These are phyloP conservation scores for Carterocephalus palaemon DNA, from an alignment of 2,888 invertebrate species.

Conservation along the genomic window DNA sequence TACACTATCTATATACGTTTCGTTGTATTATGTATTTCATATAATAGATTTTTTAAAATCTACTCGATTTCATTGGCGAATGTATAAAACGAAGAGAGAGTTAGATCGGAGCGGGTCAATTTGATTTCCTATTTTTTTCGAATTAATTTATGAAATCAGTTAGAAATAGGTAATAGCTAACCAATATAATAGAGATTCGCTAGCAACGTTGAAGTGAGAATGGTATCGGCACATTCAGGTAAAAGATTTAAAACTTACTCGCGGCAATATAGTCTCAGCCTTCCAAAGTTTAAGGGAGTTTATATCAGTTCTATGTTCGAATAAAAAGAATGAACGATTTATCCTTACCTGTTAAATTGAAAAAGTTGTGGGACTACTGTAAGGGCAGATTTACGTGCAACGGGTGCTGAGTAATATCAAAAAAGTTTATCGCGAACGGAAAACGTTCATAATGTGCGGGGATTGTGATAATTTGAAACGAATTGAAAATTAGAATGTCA, in stretches of 20 bases:
- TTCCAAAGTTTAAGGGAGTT: conserved; percentile 63
- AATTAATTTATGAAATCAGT: no score
- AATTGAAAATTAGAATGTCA: conserved; percentile 48
- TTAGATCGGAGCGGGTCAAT: no score
- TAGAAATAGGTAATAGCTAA: no score
- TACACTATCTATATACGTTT: no score
- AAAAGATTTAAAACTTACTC: conserved; percentile 21
- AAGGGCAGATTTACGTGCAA: conserved; percentile 74
- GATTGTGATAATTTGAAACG: conserved; percentile 64
- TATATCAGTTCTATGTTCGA: conserved; percentile 75
- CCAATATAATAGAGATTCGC: no score
- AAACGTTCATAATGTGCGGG: conserved; percentile 34
- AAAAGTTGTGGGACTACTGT: conserved; percentile 75
- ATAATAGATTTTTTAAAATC: no score
- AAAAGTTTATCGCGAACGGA: conserved; percentile 70
- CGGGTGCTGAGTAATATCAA: conserved; percentile 74
- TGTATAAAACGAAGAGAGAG: no score
- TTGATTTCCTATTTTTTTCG: no score
- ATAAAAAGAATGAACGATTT: conserved; percentile 78
- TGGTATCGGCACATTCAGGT: conserved; percentile 1
- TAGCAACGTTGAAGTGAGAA: conserved; percentile 1
- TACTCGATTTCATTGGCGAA: no score
- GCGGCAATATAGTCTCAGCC: conserved; percentile 20
- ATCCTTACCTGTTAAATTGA: conserved; percentile 79
- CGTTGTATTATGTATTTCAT: conserved; percentile 7